phyloP scores from a whole-genome alignment of 2,888 invertebrate genomes.

The Chymomyza caudatula region DNA sequence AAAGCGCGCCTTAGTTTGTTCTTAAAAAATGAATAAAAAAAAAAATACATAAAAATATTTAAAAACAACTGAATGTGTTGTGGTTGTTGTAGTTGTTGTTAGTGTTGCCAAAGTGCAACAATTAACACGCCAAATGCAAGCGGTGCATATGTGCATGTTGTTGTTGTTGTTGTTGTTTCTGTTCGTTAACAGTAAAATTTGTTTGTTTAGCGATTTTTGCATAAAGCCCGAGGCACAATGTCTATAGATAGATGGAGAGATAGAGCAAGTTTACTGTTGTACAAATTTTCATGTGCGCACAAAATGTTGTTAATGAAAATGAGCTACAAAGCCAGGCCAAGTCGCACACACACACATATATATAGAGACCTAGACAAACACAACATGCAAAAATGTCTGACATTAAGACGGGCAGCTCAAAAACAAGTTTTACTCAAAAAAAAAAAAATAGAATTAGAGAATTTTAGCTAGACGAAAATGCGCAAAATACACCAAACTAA shows the following conservation, averaged over 20 bases:
- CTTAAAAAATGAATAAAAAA: slow-evolving; percentile 9
- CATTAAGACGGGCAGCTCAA: not conserved
- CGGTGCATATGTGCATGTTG: not conserved
- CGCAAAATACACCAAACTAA: slow-evolving; percentile 70
- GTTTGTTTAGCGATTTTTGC: slow-evolving; percentile 64
- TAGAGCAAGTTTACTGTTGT: slow-evolving; percentile 58
- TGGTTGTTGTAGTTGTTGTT: slow-evolving; percentile 24
- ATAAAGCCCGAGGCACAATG: slow-evolving; percentile 27
- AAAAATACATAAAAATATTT: slow-evolving; percentile 25
- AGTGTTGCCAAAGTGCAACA: slow-evolving; percentile 62
- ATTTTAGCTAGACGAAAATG: slow-evolving; percentile 65
- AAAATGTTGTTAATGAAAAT: slow-evolving; percentile 70
- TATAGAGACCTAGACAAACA: slow-evolving; percentile 15
- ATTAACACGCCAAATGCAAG: slow-evolving; percentile 65
- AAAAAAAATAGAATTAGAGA: slow-evolving; percentile 48
- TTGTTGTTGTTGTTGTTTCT: slow-evolving; percentile 2
- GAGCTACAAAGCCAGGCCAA: slow-evolving; percentile 65
- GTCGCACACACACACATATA: slow-evolving; percentile 15
- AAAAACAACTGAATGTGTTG: slow-evolving; percentile 7
- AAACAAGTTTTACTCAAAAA: slow-evolving; percentile 42
- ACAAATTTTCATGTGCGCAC: slow-evolving; percentile 49
- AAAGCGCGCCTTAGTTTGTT: slow-evolving; percentile 50
- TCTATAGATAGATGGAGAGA: slow-evolving; percentile 3
- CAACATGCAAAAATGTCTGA: slow-evolving; percentile 45
- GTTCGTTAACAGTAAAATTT: slow-evolving; percentile 66